Conservation (phyloP, 1,140 invertebrate species). For the Danaus melanippus region DNA sequence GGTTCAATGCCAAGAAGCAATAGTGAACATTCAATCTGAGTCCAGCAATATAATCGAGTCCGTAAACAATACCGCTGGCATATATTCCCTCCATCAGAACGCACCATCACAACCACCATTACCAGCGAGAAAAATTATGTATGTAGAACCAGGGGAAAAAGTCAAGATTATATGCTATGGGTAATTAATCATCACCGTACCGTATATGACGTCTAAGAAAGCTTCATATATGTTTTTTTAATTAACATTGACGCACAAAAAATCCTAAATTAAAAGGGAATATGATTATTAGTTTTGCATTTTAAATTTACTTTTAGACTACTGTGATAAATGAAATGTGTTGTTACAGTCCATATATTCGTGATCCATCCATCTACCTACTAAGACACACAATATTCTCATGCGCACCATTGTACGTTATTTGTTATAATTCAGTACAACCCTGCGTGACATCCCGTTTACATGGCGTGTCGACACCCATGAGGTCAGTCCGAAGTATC, state of each 20-base stretch:
- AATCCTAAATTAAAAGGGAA: too few species aligned
- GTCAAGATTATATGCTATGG: constrained; percentile 72
- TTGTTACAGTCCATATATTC: not conserved
- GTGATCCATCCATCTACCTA: too few species aligned
- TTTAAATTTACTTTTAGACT: too few species aligned
- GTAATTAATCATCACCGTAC: constrained; percentile 37
- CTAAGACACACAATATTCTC: too few species aligned
- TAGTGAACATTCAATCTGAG: constrained; percentile 73
- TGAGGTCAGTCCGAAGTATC: constrained; percentile 6
- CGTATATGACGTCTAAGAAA: too few species aligned
- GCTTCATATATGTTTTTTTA: too few species aligned
- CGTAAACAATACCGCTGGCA: constrained; percentile 75
- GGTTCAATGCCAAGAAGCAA: constrained; percentile 66
- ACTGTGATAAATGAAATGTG: too few species aligned
- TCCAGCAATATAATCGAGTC: constrained; percentile 71
- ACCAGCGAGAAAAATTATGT: constrained; percentile 62
- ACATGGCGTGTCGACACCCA: constrained; percentile 25
- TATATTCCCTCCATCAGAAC: constrained; percentile 72
- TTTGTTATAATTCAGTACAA: constrained; percentile 23
- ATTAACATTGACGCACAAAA: too few species aligned
- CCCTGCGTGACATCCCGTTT: constrained; percentile 29
- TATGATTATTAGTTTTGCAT: too few species aligned
- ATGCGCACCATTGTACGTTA: not conserved
- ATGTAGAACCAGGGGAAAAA: constrained; percentile 49
- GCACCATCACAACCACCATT: constrained; percentile 59